A percentile compares a stretch with the other conserved stretches of the same genome.
These are phyloP conservation scores for Drosophila ironensis DNA, from an alignment of 1,140 invertebrate genomes.

Conservation along the genomic window DNA sequence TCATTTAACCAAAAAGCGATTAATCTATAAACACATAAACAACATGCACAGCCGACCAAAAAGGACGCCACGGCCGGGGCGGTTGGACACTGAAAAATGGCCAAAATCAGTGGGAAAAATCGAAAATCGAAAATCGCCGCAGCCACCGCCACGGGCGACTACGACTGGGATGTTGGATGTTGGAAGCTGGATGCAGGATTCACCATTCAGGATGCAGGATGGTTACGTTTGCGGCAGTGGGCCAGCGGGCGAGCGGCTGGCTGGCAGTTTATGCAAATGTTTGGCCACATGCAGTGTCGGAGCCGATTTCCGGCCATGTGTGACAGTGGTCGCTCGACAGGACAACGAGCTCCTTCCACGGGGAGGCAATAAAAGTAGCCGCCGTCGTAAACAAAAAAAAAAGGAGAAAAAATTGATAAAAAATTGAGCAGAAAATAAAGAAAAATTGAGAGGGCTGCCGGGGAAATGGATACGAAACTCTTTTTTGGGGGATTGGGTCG, in stretches of 20 bases:
- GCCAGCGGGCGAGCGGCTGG: not conserved
- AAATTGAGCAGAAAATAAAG: not conserved
- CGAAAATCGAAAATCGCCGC: constrained; percentile 60
- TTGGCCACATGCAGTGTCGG: constrained; percentile 74
- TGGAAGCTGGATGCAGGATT: no score
- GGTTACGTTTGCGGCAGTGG: not conserved
- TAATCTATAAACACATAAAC: constrained; percentile 81
- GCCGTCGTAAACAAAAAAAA: constrained; percentile 45
- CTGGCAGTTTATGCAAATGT: constrained; percentile 76
- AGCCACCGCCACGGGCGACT: constrained; percentile 3
- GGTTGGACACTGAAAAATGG: constrained; percentile 74
- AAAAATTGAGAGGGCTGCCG: not conserved
- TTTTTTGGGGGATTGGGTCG: no score
- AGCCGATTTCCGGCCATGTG: constrained; percentile 74
- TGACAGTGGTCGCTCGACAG: constrained; percentile 46
- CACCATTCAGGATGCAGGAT: not conserved
- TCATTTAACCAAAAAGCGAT: constrained; percentile 81
- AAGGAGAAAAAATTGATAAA: no score
- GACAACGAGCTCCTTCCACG: not conserved
- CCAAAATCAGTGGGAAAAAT: constrained; percentile 76
- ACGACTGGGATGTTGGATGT: not conserved
- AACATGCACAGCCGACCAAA: constrained; percentile 51
- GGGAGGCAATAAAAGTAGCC: constrained; percentile 65
- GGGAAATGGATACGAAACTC: not conserved
- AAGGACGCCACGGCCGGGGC: constrained; percentile 9